A percentile compares a stretch with the other conserved stretches of the same genome.
These are phyloP conservation scores for Pachyrhynchus sulphureomaculatus DNA, from an alignment of 1,140 invertebrate species.

Conservation along the genomic window DNA sequence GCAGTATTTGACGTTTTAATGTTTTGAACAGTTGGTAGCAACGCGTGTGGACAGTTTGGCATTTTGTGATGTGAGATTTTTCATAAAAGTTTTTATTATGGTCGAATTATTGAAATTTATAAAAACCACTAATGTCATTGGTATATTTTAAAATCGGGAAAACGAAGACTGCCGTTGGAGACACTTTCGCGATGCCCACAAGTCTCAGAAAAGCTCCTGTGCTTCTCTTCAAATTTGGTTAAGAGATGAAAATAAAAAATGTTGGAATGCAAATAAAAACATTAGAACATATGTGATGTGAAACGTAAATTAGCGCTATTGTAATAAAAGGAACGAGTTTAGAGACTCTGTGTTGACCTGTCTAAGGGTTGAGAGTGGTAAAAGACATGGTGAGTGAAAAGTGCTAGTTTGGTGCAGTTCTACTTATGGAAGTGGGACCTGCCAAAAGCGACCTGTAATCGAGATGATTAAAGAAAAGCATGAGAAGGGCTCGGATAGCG, in stretches of 20 bases:
- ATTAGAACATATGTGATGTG: slow-evolving; percentile 52
- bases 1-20: slow-evolving; percentile 28
- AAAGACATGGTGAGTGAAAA: slow-evolving; percentile 41
- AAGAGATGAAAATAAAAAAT: slow-evolving; percentile 52
- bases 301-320: slow-evolving; percentile 45
- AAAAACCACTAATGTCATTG: slow-evolving; percentile 41
- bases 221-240: slow-evolving; percentile 50
- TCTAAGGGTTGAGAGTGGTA: slow-evolving; percentile 28
- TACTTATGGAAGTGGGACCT: slow-evolving; percentile 46
- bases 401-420: slow-evolving; percentile 44
- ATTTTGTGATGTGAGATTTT: slow-evolving; percentile 53
- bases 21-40: slow-evolving; percentile 49
- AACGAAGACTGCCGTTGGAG: slow-evolving; percentile 34
- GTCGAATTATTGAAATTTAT: slow-evolving; percentile 41
- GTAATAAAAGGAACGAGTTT: slow-evolving; percentile 37
- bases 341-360: slow-evolving; percentile 28
- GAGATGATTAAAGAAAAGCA: slow-evolving; percentile 53
- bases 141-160: slow-evolving; percentile 28
- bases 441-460: slow-evolving; percentile 35
- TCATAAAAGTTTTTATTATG: slow-evolving; percentile 50
- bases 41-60: slow-evolving; percentile 52
- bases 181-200: slow-evolving; percentile 37
- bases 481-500: slow-evolving; percentile 50
- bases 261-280: slow-evolving; percentile 53
- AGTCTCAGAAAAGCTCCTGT: slow-evolving; percentile 37